Conservation (phyloP, 2,113 vertebrate genomes). For the Epinephelus fuscoguttatus region DNA sequence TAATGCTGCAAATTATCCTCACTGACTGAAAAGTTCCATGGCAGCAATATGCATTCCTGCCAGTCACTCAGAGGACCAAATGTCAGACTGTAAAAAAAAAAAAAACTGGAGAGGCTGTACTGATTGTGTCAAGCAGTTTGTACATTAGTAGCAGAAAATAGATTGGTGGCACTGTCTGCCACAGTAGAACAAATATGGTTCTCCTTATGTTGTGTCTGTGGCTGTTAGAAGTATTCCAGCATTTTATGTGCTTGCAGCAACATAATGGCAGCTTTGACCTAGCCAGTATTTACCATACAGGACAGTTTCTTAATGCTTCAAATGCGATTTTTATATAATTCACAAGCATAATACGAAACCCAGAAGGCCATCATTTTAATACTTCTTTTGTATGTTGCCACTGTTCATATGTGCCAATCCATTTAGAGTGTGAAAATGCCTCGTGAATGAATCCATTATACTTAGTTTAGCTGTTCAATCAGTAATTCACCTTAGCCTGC, state of each 20-base stretch:
- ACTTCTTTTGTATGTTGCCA: neutral
- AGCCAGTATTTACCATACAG: neutral
- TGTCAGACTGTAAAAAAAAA: slow-evolving; percentile 51
- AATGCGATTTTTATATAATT: slow-evolving; percentile 1
- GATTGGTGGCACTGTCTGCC: slow-evolving; percentile 37
- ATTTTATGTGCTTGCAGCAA: slow-evolving; percentile 20
- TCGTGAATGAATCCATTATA: neutral
- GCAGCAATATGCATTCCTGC: slow-evolving; percentile 64
- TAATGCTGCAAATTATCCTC: slow-evolving; percentile 56
- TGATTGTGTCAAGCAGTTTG: slow-evolving; percentile 69
- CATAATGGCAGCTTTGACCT: slow-evolving; percentile 4
- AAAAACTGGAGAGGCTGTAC: slow-evolving; percentile 45
- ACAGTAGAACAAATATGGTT: slow-evolving; percentile 35
- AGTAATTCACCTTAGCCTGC: neutral
- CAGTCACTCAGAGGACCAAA: slow-evolving; percentile 65
- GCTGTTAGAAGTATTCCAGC: slow-evolving; percentile 5
- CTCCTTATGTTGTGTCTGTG: slow-evolving; percentile 7
- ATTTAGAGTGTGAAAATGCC: neutral
- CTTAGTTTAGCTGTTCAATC: neutral
- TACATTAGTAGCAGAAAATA: slow-evolving; percentile 60
- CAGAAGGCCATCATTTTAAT: neutral
- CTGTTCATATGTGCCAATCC: neutral
- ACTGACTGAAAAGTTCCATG: slow-evolving; percentile 51
- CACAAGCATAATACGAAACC: neutral
- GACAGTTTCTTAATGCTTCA: slow-evolving; percentile 19